phyloP scores from a whole-genome alignment of 2,888 invertebrate genomes.

The Apomyelois bistriatella region DNA sequence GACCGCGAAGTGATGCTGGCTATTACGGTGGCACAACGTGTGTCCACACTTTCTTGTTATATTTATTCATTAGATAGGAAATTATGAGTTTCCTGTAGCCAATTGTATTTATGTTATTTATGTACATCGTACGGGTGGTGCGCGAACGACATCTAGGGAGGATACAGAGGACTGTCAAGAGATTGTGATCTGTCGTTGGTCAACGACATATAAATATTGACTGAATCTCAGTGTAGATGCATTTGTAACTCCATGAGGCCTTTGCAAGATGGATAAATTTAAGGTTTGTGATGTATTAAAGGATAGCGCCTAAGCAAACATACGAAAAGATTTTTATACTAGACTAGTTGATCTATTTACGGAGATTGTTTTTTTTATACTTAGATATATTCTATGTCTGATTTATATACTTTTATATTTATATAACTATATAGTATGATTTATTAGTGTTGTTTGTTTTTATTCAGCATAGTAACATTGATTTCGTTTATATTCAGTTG shows the following conservation, averaged over 20 bases:
- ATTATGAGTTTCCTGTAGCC: conserved; percentile 78
- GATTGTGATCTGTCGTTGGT: conserved; percentile 80
- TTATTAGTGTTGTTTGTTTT: conserved; percentile 81
- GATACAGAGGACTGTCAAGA: conserved; percentile 74
- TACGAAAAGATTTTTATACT: conserved; percentile 81
- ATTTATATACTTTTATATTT: conserved; percentile 80
- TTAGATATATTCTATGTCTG: conserved; percentile 80
- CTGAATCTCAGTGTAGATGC: conserved; percentile 81
- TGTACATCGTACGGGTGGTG: conserved; percentile 68
- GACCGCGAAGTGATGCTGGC: conserved; percentile 76
- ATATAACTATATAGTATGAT: conserved; percentile 73
- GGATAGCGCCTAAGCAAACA: conserved; percentile 81
- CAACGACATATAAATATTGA: conserved; percentile 80
- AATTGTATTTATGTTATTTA: conserved; percentile 76
- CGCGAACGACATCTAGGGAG: conserved; percentile 68
- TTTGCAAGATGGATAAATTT: conserved; percentile 79
- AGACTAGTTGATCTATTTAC: conserved; percentile 80
- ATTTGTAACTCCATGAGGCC: conserved; percentile 81
- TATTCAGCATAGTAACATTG: conserved; percentile 68
- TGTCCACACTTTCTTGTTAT: conserved; percentile 71
- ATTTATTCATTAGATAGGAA: conserved; percentile 78
- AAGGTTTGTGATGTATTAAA: conserved; percentile 80
- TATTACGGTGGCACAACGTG: conserved; percentile 58
- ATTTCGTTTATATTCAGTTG: conserved; percentile 62
- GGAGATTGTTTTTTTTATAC: conserved; percentile 81